Base-by-base conservation (phyloP, 1,140 invertebrate species). In the Anthonomus grandis region DNA sequence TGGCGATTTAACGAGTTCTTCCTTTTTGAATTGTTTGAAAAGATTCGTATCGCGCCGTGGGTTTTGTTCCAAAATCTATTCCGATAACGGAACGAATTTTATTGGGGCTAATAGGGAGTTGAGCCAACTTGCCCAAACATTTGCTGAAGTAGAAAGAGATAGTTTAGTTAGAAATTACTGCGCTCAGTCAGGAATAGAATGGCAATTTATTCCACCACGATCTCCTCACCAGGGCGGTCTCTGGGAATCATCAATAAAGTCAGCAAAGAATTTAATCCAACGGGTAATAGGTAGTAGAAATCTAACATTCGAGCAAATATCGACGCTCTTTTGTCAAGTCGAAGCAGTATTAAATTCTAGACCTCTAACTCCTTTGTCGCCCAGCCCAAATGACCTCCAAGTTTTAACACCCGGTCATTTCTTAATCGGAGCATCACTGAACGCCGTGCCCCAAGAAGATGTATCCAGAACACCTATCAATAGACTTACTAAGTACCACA, bases 381-480 rank as follows among this genome's bases (percentile, higher is more conserved):
- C 34, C 31, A 62, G 67, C 57, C 58, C 64, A 42, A 41, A 65
- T 56, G 67, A 72, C 25, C 42, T 64, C 5, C 12, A 10, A 1
- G 10, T 45, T 17, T 42, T 72, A 8, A 73, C 72, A n/a, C 72
- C 72, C 24, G 69, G 54, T n/a, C 70, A 75, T 63, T 75, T 75
- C 45, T 44, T 75, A 4, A 74, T 63, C 10, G 59, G 60, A 39
- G 27, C 23, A 17, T 24, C 45, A 9, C 36, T 66, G 3, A 47
- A 19, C 22, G 22, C 57, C 34, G 10, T 59, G n/a, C 39, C 63
- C 21, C 50, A 51, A 21, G 9, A 24, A 23, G 47, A 64, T 31
- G 10, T 58, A 13, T 12, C 19, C 50, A n/a, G 48, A 0, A 5
- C 41, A 12, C 12, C 13, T 15, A 19, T 19, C 4, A 53, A 52